A percentile compares a stretch with the other conserved stretches of the same genome.
phyloP scores from a whole-genome alignment of 2,888 invertebrate species.

The Aphrophora alni region DNA sequence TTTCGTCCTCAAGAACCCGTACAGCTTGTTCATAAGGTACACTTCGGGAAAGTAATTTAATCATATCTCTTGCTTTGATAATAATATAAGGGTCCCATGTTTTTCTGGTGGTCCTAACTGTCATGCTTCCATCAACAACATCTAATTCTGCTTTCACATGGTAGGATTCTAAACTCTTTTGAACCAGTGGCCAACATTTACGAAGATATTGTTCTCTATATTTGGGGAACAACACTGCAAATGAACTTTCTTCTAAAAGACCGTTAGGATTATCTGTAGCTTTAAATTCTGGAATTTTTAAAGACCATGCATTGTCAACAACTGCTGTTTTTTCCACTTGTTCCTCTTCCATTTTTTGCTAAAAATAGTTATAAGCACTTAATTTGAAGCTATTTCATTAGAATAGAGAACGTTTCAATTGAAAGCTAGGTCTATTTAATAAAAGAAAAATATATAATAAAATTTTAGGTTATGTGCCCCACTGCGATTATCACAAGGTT shows the following conservation, averaged over 20 bases:
- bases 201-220: constrained; percentile 95
- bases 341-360: too few relatives aligned
- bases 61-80: constrained; percentile 94
- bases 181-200: constrained; percentile 94
- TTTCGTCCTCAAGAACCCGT: constrained; percentile 85
- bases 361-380: too few relatives aligned
- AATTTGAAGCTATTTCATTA: too few relatives aligned
- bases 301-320: constrained; percentile 84
- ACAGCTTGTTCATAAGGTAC: constrained; percentile 97
- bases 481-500: too few relatives aligned
- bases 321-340: not conserved
- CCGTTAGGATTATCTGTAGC: constrained; percentile 89
- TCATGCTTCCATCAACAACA: constrained; percentile 92
- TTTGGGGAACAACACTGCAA: constrained; percentile 96
- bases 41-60: constrained; percentile 92
- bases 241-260: constrained; percentile 91
- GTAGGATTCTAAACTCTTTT: constrained; percentile 81
- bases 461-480: too few relatives aligned
- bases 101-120: constrained; percentile 92
- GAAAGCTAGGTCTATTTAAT: too few relatives aligned
- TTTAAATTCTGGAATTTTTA: constrained; percentile 87
- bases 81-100: constrained; percentile 99
- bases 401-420: too few relatives aligned
- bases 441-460: too few relatives aligned
- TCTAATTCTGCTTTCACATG: constrained; percentile 88